Evolutionary conservation across 37 sponge, comb jelly and placozoan genomes (phyloP).

Genomic region (Beroe ovata): DNA sequence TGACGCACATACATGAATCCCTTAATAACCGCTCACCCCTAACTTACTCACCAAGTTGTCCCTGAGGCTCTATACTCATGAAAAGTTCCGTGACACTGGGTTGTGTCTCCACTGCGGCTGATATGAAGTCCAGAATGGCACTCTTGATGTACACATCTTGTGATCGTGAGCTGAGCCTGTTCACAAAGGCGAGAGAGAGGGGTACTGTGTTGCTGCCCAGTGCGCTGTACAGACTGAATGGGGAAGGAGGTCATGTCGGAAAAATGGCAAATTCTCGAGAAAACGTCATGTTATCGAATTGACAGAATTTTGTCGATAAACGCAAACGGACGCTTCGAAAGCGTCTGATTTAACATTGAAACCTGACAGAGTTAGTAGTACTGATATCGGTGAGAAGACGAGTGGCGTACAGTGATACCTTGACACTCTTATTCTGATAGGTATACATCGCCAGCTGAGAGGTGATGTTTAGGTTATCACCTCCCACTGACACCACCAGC

Average conservation of each 20-base stretch:
- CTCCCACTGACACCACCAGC: slow-evolving; percentile 26
- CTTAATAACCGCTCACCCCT: too few species aligned
- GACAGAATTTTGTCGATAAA: too few species aligned
- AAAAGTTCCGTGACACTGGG: slow-evolving; percentile 64
- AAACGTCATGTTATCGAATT: too few species aligned
- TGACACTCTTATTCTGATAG: slow-evolving; percentile 63
- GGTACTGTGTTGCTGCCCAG: slow-evolving; percentile 48
- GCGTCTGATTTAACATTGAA: not conserved
- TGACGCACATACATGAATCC: too few species aligned
- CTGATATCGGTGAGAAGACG: slow-evolving; percentile 51
- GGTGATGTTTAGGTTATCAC: slow-evolving; percentile 6
- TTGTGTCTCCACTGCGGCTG: slow-evolving; percentile 56
- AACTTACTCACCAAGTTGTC: slow-evolving; percentile 16
- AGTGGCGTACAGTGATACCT: slow-evolving; percentile 40
- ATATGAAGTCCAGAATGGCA: slow-evolving; percentile 58
- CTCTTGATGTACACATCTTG: slow-evolving; percentile 62
- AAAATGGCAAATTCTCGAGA: too few species aligned
- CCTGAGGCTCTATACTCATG: slow-evolving; percentile 18
- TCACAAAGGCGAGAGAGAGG: slow-evolving; percentile 54
- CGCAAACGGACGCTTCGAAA: too few species aligned
- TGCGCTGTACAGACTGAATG: slow-evolving; percentile 58
- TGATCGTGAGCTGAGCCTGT: slow-evolving; percentile 44
- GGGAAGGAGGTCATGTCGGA: too few species aligned
- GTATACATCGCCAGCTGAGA: slow-evolving; percentile 40
- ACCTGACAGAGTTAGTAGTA: slow-evolving; percentile 58